A percentile compares a stretch with the other conserved stretches of the same genome.
phyloP scores from a whole-genome alignment of 1,140 invertebrate genomes.

The Eulimnadia texana region DNA sequence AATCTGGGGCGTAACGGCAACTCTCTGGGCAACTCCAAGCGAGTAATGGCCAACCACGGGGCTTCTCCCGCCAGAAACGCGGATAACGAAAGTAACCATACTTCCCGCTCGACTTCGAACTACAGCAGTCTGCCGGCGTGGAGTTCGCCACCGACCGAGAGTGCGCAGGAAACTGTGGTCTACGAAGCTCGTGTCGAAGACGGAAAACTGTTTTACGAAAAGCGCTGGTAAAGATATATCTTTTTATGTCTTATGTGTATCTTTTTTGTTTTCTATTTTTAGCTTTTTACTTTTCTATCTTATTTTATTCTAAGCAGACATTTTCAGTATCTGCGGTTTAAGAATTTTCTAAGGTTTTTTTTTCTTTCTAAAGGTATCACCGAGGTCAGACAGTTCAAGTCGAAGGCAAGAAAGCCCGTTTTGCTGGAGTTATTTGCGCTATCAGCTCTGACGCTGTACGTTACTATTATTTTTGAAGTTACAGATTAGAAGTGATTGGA shows the following conservation, averaged over 20 bases:
- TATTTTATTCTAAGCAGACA: constrained; percentile 2
- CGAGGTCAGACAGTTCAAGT: constrained; percentile 82
- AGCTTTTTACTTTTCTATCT: not conserved
- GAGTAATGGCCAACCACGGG: not conserved
- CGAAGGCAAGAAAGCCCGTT: constrained; percentile 69
- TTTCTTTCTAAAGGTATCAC: constrained; percentile 50
- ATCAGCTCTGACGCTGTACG: constrained; percentile 76
- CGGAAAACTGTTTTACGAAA: constrained; percentile 83
- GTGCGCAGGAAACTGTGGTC: constrained; percentile 17
- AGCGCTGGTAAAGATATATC: constrained; percentile 67
- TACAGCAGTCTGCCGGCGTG: not conserved
- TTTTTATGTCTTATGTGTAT: no score
- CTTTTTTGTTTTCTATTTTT: constrained; percentile 12
- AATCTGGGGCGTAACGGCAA: constrained; percentile 12
- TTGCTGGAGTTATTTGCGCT: constrained; percentile 70
- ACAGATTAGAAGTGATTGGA: constrained; percentile 14
- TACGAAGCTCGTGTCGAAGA: constrained; percentile 77
- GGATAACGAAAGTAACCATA: not conserved
- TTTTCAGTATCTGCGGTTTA: no score
- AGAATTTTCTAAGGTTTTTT: no score
- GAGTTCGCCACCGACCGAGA: not conserved
- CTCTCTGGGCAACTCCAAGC: not conserved
- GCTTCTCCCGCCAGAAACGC: not conserved
- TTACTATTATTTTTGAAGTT: constrained; percentile 21
- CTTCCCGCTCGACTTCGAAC: constrained; percentile 3